Evolutionary conservation across 2,113 vertebrate genomes (phyloP).

Genomic region (Microcebus griseorufus): DNA sequence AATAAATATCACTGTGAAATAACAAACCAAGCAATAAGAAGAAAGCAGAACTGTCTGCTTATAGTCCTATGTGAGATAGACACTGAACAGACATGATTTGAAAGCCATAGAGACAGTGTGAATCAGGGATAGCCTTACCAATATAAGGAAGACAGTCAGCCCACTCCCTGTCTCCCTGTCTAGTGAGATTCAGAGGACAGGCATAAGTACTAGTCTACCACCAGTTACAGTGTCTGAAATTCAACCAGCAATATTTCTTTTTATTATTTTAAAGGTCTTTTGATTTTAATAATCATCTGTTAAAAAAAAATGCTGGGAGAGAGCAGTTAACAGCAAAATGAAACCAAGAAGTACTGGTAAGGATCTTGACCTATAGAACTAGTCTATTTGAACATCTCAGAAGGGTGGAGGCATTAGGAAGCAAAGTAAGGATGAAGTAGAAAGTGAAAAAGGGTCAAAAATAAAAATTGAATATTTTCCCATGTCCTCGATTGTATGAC

Average conservation of each 20-base stretch:
- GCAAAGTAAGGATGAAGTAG: neutral
- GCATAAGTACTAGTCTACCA: neutral
- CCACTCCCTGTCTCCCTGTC: neutral
- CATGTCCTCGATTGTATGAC: neutral
- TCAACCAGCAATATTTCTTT: neutral
- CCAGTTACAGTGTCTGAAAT: neutral
- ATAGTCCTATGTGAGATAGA: neutral
- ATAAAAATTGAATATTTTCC: neutral
- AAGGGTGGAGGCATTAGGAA: neutral
- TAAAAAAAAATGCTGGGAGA: neutral
- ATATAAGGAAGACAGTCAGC: neutral
- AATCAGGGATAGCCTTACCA: neutral
- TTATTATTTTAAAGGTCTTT: neutral
- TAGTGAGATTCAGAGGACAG: neutral
- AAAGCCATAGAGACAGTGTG: neutral
- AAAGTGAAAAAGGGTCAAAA: neutral
- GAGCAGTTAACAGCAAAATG: neutral
- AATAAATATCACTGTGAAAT: neutral
- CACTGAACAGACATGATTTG: neutral
- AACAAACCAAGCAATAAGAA: neutral
- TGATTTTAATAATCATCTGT: neutral
- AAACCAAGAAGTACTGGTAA: neutral
- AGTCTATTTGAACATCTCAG: neutral
- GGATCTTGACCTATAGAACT: neutral
- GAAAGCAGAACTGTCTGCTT: neutral